phyloP scores from a whole-genome alignment of 37 sponge, comb jelly and placozoan species.

The Bolinopsis microptera region DNA sequence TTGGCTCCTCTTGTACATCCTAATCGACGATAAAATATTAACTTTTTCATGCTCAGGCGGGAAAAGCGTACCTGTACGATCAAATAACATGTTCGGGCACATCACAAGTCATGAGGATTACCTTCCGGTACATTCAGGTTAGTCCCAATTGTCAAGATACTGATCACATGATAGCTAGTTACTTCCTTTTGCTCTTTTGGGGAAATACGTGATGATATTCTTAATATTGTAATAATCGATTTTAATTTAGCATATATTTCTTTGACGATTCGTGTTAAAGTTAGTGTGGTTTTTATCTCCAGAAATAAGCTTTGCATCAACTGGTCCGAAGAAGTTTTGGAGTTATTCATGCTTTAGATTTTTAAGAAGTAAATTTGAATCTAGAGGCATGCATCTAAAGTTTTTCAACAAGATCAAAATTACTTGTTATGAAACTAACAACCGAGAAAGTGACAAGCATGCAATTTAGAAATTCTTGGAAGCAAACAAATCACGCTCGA shows the following conservation, averaged over 20 bases:
- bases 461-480: background rate
- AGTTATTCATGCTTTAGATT: background rate
- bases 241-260: no score
- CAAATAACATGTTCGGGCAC: slow-evolving; percentile 25
- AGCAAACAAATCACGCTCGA: background rate
- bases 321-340: background rate
- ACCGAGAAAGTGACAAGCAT: background rate
- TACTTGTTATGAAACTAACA: background rate
- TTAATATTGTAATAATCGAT: no score
- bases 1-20: no score
- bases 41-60: background rate
- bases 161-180: no score
- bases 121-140: slow-evolving; percentile 43
- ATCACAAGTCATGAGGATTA: background rate
- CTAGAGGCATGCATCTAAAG: background rate
- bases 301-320: background rate
- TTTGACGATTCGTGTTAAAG: background rate
- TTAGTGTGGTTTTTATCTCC: background rate
- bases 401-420: no score
- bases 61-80: background rate
- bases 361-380: background rate
- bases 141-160: no score
- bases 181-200: no score
- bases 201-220: no score
- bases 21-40: no score